Evolutionary conservation across 2,113 vertebrate genomes (phyloP).

Genomic region (Heterotis niloticus): DNA sequence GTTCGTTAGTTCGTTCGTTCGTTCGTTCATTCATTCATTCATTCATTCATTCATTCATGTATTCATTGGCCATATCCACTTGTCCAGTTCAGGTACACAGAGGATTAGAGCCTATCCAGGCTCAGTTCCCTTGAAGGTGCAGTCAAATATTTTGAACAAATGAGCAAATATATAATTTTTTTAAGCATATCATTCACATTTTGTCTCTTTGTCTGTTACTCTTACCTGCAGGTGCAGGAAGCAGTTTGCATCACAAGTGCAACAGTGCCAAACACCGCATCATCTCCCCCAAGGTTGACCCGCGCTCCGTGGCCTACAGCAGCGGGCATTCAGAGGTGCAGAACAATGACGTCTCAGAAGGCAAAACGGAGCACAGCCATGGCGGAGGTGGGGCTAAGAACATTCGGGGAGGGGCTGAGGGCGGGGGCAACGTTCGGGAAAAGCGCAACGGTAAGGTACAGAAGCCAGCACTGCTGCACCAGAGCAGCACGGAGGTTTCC

Average conservation of each 20-base stretch:
- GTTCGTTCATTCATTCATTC: too few species aligned
- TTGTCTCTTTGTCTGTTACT: constrained; percentile 1
- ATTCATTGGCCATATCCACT: too few species aligned
- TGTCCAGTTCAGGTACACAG: too few species aligned
- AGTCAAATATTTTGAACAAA: too few species aligned
- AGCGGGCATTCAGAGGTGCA: constrained; percentile 90
- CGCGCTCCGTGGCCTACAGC: constrained; percentile 80
- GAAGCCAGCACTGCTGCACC: constrained; percentile 88
- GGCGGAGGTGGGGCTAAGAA: constrained; percentile 62
- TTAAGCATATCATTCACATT: too few species aligned
- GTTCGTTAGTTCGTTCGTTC: too few species aligned
- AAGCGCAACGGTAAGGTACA: constrained; percentile 95
- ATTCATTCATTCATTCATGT: too few species aligned
- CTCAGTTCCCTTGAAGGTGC: too few species aligned
- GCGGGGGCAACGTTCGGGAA: constrained; percentile 73
- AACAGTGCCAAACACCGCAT: constrained; percentile 99
- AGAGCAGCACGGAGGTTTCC: constrained; percentile 96
- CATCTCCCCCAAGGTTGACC: constrained; percentile 97
- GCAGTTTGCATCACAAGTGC: constrained; percentile 98
- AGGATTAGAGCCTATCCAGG: too few species aligned
- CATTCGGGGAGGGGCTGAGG: constrained; percentile 60
- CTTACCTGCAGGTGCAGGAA: constrained; percentile 79
- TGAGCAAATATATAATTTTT: too few species aligned
- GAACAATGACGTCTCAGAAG: constrained; percentile 96
- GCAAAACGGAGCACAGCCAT: constrained; percentile 87